phyloP scores from a whole-genome alignment of 1,140 invertebrate genomes.

The Eupeodes corollae region DNA sequence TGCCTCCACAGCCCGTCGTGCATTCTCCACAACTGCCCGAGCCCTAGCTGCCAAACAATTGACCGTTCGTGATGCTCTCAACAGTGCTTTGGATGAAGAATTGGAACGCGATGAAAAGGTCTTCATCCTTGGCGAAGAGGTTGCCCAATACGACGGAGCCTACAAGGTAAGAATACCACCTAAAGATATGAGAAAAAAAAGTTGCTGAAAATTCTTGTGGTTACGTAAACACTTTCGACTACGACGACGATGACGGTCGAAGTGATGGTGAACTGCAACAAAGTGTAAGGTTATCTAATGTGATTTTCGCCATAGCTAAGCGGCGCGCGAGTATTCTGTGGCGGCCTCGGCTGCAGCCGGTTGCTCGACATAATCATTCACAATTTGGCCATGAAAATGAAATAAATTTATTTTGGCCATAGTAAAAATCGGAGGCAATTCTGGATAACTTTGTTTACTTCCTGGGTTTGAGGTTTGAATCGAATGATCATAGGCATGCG shows the following conservation, averaged over 20 bases:
- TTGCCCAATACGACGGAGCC: constrained; percentile 96
- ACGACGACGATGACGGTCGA: constrained; percentile 4
- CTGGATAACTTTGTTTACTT: not conserved
- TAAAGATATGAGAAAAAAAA: not conserved
- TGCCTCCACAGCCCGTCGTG: constrained; percentile 32
- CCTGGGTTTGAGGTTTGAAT: not conserved
- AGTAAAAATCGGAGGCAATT: too few relatives aligned
- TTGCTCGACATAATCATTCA: too few relatives aligned
- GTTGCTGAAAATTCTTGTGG: constrained; percentile 8
- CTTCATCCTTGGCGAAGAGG: constrained; percentile 94
- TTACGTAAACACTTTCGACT: constrained; percentile 30
- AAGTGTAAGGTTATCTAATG: too few relatives aligned
- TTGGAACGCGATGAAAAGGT: constrained; percentile 89
- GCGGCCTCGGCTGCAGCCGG: too few relatives aligned
- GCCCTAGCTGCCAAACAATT: constrained; percentile 54
- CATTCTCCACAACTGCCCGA: constrained; percentile 46
- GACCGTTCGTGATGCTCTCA: constrained; percentile 94
- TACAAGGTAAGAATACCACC: constrained; percentile 74
- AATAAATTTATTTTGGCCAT: too few relatives aligned
- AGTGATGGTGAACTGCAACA: constrained; percentile 2
- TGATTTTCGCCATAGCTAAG: too few relatives aligned
- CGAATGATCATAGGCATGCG: not conserved
- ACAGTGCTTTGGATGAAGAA: constrained; percentile 94
- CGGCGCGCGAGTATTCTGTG: too few relatives aligned
- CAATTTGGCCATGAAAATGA: too few relatives aligned